phyloP scores from a whole-genome alignment of 2,797 vertebrate species.

The Karalla daura region DNA sequence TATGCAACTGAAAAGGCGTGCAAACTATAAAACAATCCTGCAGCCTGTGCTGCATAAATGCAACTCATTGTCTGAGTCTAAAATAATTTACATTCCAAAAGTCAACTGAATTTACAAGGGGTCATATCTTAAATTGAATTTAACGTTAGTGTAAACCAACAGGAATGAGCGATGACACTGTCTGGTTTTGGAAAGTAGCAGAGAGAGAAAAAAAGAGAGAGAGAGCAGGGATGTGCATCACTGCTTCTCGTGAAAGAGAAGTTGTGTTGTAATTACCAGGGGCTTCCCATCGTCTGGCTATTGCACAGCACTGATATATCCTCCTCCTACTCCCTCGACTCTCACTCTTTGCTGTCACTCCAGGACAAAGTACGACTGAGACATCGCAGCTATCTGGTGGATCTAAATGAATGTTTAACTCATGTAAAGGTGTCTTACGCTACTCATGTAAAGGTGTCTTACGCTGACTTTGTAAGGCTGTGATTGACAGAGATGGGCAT shows the following conservation, averaged over 20 bases:
- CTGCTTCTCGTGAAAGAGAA: slow-evolving; percentile 53
- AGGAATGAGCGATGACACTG: background rate
- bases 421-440: slow-evolving; percentile 6
- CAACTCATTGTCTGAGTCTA: background rate
- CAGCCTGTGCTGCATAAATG: background rate
- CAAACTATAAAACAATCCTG: background rate
- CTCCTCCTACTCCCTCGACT: slow-evolving; percentile 28
- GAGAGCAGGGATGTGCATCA: slow-evolving; percentile 36
- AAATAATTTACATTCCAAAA: slow-evolving; percentile 14
- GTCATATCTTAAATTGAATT: slow-evolving; percentile 1
- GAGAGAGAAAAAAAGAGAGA: slow-evolving; percentile 21
- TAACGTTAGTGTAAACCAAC: slow-evolving; percentile 16
- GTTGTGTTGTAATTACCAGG: slow-evolving; percentile 66
- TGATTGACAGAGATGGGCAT: slow-evolving; percentile 31
- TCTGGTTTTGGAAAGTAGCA: slow-evolving; percentile 9
- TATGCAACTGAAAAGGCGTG: slow-evolving; percentile 20
- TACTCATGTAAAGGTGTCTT: slow-evolving; percentile 15
- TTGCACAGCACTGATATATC: slow-evolving; percentile 49
- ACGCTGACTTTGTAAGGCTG: slow-evolving; percentile 14
- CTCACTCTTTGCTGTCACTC: slow-evolving; percentile 22
- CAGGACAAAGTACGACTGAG: slow-evolving; percentile 27
- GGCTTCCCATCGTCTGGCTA: slow-evolving; percentile 56
- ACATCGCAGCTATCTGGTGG: background rate
- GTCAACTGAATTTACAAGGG: background rate
- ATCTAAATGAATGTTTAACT: slow-evolving; percentile 27